phyloP scores from a whole-genome alignment of 2,797 vertebrate genomes.

The Trachops cirrhosus region DNA sequence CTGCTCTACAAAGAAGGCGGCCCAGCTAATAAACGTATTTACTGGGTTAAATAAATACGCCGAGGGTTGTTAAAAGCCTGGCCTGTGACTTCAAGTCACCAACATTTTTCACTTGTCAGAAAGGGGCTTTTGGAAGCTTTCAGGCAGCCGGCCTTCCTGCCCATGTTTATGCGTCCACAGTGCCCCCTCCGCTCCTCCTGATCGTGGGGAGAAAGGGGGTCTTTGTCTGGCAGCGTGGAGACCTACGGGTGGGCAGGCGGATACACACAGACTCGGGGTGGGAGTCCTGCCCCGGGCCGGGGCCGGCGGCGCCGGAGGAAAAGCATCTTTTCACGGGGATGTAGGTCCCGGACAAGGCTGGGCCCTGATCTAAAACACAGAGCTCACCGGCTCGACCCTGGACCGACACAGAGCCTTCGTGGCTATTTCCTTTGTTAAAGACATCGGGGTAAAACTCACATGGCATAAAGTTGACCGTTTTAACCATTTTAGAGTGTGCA shows the following conservation, averaged over 20 bases:
- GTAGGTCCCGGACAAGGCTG: neutral
- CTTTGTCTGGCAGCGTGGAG: slow-evolving; percentile 58
- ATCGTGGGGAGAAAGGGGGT: slow-evolving; percentile 38
- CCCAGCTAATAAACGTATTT: slow-evolving; percentile 87
- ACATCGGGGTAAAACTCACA: neutral
- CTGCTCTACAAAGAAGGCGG: slow-evolving; percentile 86
- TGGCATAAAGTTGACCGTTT: too few species aligned
- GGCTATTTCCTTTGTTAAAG: neutral
- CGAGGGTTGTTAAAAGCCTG: slow-evolving; percentile 82
- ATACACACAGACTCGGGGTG: neutral
- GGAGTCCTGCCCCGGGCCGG: neutral
- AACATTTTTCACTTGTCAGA: slow-evolving; percentile 86
- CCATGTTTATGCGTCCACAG: slow-evolving; percentile 73
- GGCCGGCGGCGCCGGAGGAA: neutral
- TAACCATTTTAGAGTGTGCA: neutral
- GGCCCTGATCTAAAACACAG: fast-evolving
- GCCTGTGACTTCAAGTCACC: slow-evolving; percentile 81
- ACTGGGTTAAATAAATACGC: slow-evolving; percentile 87
- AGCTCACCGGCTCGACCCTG: fast-evolving
- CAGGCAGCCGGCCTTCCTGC: slow-evolving; percentile 78
- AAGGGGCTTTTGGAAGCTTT: slow-evolving; percentile 81
- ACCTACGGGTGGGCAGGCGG: slow-evolving; percentile 35
- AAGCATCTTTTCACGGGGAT: fast-evolving
- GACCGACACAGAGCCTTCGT: fast-evolving
- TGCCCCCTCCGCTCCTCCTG: neutral